These are phyloP conservation scores for Cyrtonyx montezumae DNA, from an alignment of 2,113 vertebrate genomes.

Conservation along the genomic window DNA sequence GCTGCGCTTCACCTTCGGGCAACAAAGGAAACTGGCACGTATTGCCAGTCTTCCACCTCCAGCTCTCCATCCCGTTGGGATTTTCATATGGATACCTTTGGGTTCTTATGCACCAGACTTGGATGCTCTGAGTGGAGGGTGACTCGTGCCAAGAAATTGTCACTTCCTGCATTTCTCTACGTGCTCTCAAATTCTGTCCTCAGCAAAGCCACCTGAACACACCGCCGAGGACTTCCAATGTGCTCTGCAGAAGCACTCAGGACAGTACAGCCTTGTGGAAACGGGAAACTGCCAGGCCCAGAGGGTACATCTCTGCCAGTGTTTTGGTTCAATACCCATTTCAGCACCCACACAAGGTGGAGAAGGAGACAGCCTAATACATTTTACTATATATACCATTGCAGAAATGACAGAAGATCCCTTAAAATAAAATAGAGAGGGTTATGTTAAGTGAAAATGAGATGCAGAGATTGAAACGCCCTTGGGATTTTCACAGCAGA, in stretches of 20 bases:
- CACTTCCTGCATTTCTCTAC: not conserved
- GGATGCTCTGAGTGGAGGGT: not conserved
- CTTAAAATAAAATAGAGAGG: not conserved
- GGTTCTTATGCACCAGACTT: accelerated
- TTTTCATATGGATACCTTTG: not conserved
- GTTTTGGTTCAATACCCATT: not conserved
- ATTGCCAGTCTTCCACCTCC: not conserved
- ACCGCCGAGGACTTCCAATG: not conserved
- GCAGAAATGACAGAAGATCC: not conserved
- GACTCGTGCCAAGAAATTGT: not conserved
- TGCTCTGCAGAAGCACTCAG: not conserved
- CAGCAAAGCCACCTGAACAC: not conserved
- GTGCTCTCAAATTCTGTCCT: not conserved
- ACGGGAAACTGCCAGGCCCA: not conserved
- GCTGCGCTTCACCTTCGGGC: not conserved
- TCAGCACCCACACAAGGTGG: not conserved
- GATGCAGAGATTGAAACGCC: not conserved
- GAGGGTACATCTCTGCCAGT: not conserved
- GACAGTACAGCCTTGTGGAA: accelerated
- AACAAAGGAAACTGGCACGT: no score
- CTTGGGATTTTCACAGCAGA: not conserved
- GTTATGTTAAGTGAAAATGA: not conserved
- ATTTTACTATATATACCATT: not conserved
- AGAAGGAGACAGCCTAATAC: not conserved
- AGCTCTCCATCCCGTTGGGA: not conserved